Evolutionary conservation across 2,888 invertebrate species (phyloP).

Genomic region (Tromatobia lineatoria): DNA sequence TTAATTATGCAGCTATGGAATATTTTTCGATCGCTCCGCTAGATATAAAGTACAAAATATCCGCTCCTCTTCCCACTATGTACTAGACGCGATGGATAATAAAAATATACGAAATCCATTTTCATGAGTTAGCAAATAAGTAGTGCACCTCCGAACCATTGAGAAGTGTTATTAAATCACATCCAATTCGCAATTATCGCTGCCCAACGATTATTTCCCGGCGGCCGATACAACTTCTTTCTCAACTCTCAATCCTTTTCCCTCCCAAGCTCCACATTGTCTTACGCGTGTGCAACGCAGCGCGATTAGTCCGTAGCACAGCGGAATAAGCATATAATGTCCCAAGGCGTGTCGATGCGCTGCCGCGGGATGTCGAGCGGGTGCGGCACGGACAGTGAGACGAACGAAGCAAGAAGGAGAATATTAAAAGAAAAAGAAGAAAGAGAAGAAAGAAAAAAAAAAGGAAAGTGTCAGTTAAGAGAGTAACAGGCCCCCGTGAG

Average conservation of each 20-base stretch:
- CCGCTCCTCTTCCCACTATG: no score
- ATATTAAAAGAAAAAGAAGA: constrained; percentile 38
- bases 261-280: not conserved
- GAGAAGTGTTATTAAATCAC: no score
- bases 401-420: constrained; percentile 36
- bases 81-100: no score
- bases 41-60: no score
- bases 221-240: not conserved
- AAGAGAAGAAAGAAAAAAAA: constrained; percentile 49
- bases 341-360: constrained; percentile 56
- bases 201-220: not conserved
- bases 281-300: constrained; percentile 18
- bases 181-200: not conserved
- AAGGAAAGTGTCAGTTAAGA: constrained; percentile 75
- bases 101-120: no score
- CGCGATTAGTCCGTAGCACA: constrained; percentile 30
- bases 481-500: constrained; percentile 82
- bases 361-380: constrained; percentile 64
- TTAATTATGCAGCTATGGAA: no score
- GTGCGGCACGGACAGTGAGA: constrained; percentile 61
- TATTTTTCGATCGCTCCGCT: no score
- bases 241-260: no score
- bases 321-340: constrained; percentile 32
- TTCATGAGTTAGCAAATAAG: no score
- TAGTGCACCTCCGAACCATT: no score